Evolutionary conservation across 92 coral and sea anemone species (phyloP), one percentile per base, ranked within the genome.

Genomic region (Virgularia gustaviana): DNA sequence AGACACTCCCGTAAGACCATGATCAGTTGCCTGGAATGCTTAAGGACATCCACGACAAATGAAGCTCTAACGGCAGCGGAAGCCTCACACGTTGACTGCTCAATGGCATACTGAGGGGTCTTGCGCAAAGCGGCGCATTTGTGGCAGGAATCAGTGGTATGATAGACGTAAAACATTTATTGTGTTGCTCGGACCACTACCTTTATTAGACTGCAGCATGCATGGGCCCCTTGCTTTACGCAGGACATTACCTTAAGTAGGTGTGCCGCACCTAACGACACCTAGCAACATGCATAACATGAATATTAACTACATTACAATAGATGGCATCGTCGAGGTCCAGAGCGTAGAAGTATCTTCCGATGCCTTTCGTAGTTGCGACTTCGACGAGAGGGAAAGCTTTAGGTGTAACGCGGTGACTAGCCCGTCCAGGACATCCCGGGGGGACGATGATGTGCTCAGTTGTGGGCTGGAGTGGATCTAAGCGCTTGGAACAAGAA

Each of bases 401-500:
- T 52, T 49, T 59, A 57, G 60, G 64, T 78, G 79, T n/a, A 78
- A 24, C n/a, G 83, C 62, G 9, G 79, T 78, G 29, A 70, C 28
- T 23, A 71, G 65, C 38, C 83, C 79, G 33, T 79, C 81, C 49
- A 79, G 70, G 36, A 65, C 85, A 19, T 57, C 42, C 20, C 73
- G 68, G 30, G 8, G 76, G 84, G 64, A 71, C 73, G 39, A 83
- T 43, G 37, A 73, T 79, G 70, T 27, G 37, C 54, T 83, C 75
- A 57, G 55, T 39, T 45, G 86, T 60, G 28, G 51, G 39, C 30
- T 57, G 58, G 3, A 70, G 65, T 3, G 80, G 84, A 31, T 73
- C 61, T 36, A 36, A 34, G 23, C 56, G 65, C 4, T 38, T 27
- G 78, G 64, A 20, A 68, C 55, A 34, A 44, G 72, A 36, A 77